A percentile compares a stretch with the other conserved stretches of the same genome.
Conservation (phyloP, 1,140 invertebrate species). For the Lucilia cuprina region DNA sequence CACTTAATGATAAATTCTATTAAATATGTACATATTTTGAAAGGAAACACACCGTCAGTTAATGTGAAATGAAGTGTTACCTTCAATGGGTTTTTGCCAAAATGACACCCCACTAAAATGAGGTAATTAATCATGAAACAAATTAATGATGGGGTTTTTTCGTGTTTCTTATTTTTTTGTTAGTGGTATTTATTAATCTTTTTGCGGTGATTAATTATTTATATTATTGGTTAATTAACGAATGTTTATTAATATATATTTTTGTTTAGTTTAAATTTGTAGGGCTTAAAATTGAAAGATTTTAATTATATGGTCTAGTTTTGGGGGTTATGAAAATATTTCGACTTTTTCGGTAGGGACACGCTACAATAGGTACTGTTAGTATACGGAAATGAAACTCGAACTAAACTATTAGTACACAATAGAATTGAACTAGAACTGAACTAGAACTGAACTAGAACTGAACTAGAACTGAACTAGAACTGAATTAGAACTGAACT, state of each 20-base stretch:
- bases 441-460: too few relatives aligned
- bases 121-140: neutral
- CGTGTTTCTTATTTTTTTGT: neutral
- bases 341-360: neutral
- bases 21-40: neutral
- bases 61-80: neutral
- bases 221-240: neutral
- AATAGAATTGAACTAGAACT: too few relatives aligned
- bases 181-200: neutral
- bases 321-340: neutral
- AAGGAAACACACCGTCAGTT: neutral
- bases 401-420: too few relatives aligned
- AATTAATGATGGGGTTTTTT: neutral
- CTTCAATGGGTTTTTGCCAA: neutral
- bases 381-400: too few relatives aligned
- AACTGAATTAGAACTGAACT: too few relatives aligned
- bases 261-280: neutral
- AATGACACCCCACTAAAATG: neutral
- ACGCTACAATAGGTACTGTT: neutral
- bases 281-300: neutral
- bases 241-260: neutral
- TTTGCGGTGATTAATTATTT: constrained; percentile 2
- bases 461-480: too few relatives aligned
- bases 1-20: neutral
- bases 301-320: constrained; percentile 8